phyloP scores from a whole-genome alignment of 2,113 vertebrate genomes.

The Chloroceryle aenea region DNA sequence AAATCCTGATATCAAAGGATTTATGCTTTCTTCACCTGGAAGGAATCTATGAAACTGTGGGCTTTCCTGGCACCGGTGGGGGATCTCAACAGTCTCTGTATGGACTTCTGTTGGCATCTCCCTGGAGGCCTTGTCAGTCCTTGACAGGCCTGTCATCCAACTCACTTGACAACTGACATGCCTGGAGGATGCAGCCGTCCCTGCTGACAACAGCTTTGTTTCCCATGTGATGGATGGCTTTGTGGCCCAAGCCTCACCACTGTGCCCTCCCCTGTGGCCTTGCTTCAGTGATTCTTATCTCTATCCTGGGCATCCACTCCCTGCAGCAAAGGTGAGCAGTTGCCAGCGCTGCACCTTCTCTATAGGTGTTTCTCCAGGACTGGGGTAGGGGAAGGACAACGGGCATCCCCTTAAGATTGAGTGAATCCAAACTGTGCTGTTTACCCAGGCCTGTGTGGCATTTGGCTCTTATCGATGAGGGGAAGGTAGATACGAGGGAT shows the following conservation, averaged over 20 bases:
- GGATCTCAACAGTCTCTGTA: rapidly evolving
- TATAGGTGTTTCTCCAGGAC: background rate
- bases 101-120: constrained; percentile 17
- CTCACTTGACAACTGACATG: constrained; percentile 60
- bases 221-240: constrained; percentile 82
- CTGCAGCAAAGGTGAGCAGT: constrained; percentile 65
- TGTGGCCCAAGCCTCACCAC: constrained; percentile 70
- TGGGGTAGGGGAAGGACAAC: background rate
- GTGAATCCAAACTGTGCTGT: constrained; percentile 24
- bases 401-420: background rate
- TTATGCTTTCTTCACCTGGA: background rate
- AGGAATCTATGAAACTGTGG: background rate
- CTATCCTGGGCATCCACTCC: constrained; percentile 43
- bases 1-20: background rate
- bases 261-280: constrained; percentile 71
- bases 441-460: constrained; percentile 43
- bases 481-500: constrained; percentile 64
- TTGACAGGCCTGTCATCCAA: constrained; percentile 53
- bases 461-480: constrained; percentile 61
- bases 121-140: constrained; percentile 2
- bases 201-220: constrained; percentile 85
- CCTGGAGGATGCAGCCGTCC: constrained; percentile 74
- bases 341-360: constrained; percentile 25
- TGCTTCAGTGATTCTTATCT: constrained; percentile 81
- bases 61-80: background rate